Base-by-base conservation (phyloP, 2,888 invertebrate species). In the Lomographa bimaculata region DNA sequence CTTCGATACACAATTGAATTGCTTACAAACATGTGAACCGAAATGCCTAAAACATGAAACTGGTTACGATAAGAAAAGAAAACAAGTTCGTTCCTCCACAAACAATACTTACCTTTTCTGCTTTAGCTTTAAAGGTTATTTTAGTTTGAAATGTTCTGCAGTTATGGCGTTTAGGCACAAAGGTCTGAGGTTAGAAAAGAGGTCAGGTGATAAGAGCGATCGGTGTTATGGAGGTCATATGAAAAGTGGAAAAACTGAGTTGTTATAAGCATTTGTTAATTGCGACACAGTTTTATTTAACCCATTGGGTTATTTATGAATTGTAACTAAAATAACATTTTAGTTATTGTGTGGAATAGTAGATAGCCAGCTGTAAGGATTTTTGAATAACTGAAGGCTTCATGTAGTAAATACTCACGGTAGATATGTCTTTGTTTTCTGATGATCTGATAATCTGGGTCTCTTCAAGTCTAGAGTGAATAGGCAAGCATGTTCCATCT, bases 171-270 rank as follows among this genome's bases (percentile, higher is more conserved):
- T 80, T 41, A 46, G 46, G 35, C 46, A 46, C 41, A 45, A 19
- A 34, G 29, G 35, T 38, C 45, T 57, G 45, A 71, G 71, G 72
- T 73, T 71, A 57, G 75, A 68, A 86, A 85, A 77, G 80, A 72
- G 86, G 86, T 86, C 85, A 79, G 61, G 60, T 79, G 86, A 86
- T 86, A 87, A 85, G 74, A 71, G 50, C 59, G 60, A 42, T 62
- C 51, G 49, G 65, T 61, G 58, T 60, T 58, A 40, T 60, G 70
- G 76, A 84, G 83, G 84, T 84, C 79, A 69, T 62, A 61, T 72
- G 80, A 72, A 79, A 82, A 79, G 63, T 64, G 68, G 73, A 75
- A 79, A 78, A 72, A 64, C 59, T 44, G 42, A 32, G 8, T 46
- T 56, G 51, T 46, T 46, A 47, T 51, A 29, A 41, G 20, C 29